A percentile compares a stretch with the other conserved stretches of the same genome.
These are phyloP conservation scores for Sebastes nivosus DNA, from an alignment of 2,797 vertebrate genomes.

Conservation along the genomic window DNA sequence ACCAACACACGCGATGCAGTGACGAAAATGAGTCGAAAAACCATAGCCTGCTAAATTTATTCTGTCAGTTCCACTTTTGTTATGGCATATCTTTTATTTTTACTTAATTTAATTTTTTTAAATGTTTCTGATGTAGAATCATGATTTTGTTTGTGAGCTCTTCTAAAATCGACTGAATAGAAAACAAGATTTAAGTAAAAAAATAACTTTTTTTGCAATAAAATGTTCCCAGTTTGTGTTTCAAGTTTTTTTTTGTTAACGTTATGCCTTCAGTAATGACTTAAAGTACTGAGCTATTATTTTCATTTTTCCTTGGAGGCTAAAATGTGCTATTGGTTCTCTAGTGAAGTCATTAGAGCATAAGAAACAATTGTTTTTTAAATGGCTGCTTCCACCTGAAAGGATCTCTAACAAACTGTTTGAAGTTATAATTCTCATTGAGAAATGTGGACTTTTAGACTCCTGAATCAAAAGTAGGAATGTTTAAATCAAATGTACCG, in stretches of 20 bases:
- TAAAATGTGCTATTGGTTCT: not conserved
- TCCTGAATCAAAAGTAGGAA: not conserved
- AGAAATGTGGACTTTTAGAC: not conserved
- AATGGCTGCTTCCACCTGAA: not conserved
- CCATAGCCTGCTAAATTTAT: not conserved
- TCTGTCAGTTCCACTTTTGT: not conserved
- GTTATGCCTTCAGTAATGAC: not conserved
- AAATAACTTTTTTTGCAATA: constrained; percentile 53
- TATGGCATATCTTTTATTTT: not conserved
- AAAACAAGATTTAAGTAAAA: constrained; percentile 18
- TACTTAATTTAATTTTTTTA: not conserved
- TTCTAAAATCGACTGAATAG: constrained; percentile 20
- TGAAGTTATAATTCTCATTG: not conserved
- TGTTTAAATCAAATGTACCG: not conserved
- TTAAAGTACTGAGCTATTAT: not conserved
- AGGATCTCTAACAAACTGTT: not conserved
- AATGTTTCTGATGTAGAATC: not conserved
- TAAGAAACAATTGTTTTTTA: not conserved
- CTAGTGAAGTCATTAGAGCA: not conserved
- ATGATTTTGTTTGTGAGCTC: not conserved
- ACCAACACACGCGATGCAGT: too few species aligned
- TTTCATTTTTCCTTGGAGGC: not conserved
- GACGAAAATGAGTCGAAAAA: not conserved
- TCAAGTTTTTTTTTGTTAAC: not conserved
- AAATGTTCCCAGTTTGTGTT: constrained; percentile 24